phyloP scores from a whole-genome alignment of 2,888 invertebrate genomes.

The Ormyrus labotus region DNA sequence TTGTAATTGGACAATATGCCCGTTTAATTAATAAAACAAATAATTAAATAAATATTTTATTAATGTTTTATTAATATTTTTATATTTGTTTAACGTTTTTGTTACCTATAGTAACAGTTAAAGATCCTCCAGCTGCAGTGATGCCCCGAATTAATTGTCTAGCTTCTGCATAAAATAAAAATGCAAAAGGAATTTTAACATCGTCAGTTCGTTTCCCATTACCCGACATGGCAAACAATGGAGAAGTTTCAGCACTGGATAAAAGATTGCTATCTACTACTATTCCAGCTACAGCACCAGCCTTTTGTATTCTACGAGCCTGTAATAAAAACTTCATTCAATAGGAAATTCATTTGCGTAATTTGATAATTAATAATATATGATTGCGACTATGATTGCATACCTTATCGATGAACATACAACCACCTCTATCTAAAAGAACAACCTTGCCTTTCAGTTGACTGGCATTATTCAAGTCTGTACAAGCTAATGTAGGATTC shows the following conservation, averaged over 20 bases:
- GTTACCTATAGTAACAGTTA: constrained; percentile 70
- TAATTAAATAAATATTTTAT: constrained; percentile 12
- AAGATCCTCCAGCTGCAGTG: constrained; percentile 62
- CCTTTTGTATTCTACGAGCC: constrained; percentile 87
- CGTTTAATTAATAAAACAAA: background rate
- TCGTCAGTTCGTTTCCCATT: constrained; percentile 87
- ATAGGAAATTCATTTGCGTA: background rate
- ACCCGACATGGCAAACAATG: constrained; percentile 97
- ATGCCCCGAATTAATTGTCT: constrained; percentile 81
- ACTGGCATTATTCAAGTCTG: constrained; percentile 79
- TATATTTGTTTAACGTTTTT: background rate
- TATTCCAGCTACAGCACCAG: constrained; percentile 90
- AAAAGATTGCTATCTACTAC: constrained; percentile 89
- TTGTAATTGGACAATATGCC: no score
- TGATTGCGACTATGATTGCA: background rate
- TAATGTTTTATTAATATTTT: constrained; percentile 34
- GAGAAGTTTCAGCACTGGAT: constrained; percentile 85
- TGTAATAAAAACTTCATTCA: constrained; percentile 59
- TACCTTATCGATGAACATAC: constrained; percentile 96
- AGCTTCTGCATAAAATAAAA: constrained; percentile 89
- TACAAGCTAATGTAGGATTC: constrained; percentile 84
- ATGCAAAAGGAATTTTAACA: constrained; percentile 92
- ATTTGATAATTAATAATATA: background rate
- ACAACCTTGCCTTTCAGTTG: constrained; percentile 85
- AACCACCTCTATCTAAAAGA: constrained; percentile 92